A percentile compares a stretch with the other conserved stretches of the same genome.
phyloP scores from a whole-genome alignment of 1,140 invertebrate genomes.

The Paracyclopina nana region DNA sequence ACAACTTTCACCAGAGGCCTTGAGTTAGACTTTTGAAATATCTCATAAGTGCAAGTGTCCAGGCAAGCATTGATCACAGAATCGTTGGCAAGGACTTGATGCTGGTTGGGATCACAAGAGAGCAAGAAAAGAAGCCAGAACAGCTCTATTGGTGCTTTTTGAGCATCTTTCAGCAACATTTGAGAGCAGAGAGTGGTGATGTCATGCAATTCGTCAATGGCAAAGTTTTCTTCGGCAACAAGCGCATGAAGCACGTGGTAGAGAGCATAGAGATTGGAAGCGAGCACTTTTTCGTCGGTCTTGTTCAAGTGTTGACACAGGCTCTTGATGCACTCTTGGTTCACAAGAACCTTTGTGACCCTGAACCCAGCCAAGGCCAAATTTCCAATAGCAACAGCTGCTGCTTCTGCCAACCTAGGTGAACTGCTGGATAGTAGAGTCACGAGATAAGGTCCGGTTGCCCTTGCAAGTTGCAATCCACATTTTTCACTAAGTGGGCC shows the following conservation, averaged over 20 bases:
- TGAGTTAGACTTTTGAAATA: conserved; percentile 10
- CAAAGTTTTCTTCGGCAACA: not conserved
- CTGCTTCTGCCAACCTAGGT: not conserved
- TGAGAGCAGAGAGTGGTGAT: not conserved
- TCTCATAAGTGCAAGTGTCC: conserved; percentile 3
- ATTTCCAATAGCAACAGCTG: conserved; percentile 1
- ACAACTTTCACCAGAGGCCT: conserved; percentile 9
- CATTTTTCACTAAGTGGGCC: not conserved
- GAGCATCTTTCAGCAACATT: not conserved
- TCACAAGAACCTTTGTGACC: not conserved
- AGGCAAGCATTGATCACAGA: not conserved
- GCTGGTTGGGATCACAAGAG: not conserved
- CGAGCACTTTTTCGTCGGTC: not conserved
- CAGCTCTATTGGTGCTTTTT: not conserved
- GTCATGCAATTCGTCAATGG: not conserved
- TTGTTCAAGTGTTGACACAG: not conserved
- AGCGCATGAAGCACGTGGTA: conserved; percentile 3
- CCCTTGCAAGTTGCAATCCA: not conserved
- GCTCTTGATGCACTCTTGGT: not conserved
- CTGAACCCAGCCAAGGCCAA: not conserved
- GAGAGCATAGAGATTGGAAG: conserved; percentile 3
- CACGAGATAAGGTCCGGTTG: not conserved
- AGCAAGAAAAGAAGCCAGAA: conserved; percentile 5
- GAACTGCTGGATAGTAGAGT: not conserved
- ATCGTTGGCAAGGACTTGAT: not conserved